phyloP scores from a whole-genome alignment of 2,113 vertebrate genomes.

The Engystomops pustulosus region DNA sequence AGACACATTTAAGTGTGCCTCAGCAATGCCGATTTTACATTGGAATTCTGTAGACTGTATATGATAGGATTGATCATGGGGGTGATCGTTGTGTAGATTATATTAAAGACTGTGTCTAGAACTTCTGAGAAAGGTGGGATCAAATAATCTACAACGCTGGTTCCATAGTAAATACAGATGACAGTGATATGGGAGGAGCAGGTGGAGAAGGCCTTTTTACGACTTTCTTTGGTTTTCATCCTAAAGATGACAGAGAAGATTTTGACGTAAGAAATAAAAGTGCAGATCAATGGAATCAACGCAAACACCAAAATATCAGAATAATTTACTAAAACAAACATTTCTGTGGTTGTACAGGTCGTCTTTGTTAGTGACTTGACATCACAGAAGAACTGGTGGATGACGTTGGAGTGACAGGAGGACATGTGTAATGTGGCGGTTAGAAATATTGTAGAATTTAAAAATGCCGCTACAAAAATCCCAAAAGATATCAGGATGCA shows the following conservation, averaged over 20 bases:
- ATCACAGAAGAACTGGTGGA: slow-evolving; percentile 13
- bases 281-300: neutral
- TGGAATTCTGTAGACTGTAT: neutral
- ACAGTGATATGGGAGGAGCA: neutral
- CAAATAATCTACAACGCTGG: neutral
- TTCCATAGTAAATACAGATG: neutral
- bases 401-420: neutral
- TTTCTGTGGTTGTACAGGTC: neutral
- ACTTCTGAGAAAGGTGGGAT: neutral
- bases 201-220: neutral
- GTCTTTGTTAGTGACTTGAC: neutral
- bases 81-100: neutral
- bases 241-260: neutral
- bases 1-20: too few relatives aligned
- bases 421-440: neutral
- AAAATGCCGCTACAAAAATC: neutral
- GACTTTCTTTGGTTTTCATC: neutral
- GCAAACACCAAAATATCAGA: neutral
- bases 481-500: neutral
- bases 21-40: neutral
- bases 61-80: neutral
- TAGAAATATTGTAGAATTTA: neutral
- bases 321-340: neutral
- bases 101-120: neutral
- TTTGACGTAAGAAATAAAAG: neutral